phyloP scores from a whole-genome alignment of 2,888 invertebrate species.

The Cheilosia vernalis region DNA sequence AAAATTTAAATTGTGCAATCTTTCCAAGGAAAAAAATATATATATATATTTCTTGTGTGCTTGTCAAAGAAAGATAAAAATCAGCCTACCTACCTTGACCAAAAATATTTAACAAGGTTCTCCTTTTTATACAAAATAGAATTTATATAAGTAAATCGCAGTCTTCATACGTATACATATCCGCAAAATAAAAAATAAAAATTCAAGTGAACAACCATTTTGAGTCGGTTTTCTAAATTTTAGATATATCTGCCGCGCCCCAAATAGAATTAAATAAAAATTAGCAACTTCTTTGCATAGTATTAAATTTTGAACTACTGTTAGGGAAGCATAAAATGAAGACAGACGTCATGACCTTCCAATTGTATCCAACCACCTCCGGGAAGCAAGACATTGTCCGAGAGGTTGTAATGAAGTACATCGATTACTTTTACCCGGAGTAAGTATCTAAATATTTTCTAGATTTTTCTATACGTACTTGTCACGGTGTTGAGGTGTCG shows the following conservation, averaged over 20 bases:
- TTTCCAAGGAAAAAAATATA: background rate
- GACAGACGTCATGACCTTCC: constrained; percentile 84
- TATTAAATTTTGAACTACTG: constrained; percentile 22
- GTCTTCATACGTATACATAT: constrained; percentile 1
- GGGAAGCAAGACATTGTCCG: constrained; percentile 88
- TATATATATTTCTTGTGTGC: background rate
- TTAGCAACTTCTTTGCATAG: background rate
- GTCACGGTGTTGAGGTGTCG: background rate
- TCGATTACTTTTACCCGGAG: constrained; percentile 89
- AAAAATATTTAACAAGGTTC: constrained; percentile 6
- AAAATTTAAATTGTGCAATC: constrained; percentile 22
- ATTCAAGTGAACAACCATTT: constrained; percentile 63
- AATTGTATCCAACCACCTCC: constrained; percentile 85
- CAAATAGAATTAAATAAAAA: background rate
- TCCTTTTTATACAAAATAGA: constrained; percentile 3
- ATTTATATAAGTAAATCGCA: background rate
- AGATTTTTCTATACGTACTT: background rate
- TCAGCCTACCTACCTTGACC: background rate
- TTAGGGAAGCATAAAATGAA: constrained; percentile 79
- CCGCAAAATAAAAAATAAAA: background rate
- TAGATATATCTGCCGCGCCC: constrained; percentile 57
- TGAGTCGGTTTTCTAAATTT: constrained; percentile 22
- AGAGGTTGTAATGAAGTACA: constrained; percentile 89
- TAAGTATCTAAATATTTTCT: constrained; percentile 83
- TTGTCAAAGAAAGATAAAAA: constrained; percentile 25